Evolutionary conservation across 1,140 invertebrate species (phyloP).

Genomic region (Listronotus oregonensis): DNA sequence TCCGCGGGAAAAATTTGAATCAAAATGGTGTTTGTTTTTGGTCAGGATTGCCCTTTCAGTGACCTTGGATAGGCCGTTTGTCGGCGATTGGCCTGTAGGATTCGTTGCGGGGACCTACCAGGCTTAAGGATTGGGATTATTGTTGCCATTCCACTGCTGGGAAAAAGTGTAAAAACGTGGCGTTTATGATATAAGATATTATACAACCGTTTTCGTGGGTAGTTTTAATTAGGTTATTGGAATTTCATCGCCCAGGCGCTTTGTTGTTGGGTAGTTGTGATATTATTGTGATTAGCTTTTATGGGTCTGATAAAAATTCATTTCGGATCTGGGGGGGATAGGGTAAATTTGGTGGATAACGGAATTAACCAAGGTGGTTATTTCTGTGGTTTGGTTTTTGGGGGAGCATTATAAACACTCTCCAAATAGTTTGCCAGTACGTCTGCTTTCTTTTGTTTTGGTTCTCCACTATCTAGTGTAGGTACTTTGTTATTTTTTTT

Average conservation of each 20-base stretch:
- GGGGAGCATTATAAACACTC: too few relatives aligned
- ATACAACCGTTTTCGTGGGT: constrained; percentile 34
- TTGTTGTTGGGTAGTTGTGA: constrained; percentile 25
- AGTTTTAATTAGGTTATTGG: constrained; percentile 37
- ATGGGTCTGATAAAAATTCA: neutral
- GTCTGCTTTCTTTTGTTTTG: too few relatives aligned
- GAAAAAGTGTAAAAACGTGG: constrained; percentile 46
- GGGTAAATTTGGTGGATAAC: too few relatives aligned
- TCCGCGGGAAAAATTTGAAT: constrained; percentile 6
- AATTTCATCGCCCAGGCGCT: constrained; percentile 50
- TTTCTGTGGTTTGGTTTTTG: too few relatives aligned
- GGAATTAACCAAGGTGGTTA: too few relatives aligned
- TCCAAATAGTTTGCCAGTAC: too few relatives aligned
- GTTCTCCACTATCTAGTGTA: too few relatives aligned
- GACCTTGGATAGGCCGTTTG: constrained; percentile 47
- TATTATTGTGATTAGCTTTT: neutral
- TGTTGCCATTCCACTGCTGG: constrained; percentile 45
- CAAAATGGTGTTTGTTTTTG: neutral
- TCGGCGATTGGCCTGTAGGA: constrained; percentile 52
- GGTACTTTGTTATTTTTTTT: too few relatives aligned
- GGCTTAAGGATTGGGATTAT: constrained; percentile 49
- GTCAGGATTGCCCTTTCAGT: constrained; percentile 45
- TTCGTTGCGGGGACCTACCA: constrained; percentile 38
- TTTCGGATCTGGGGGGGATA: too few relatives aligned
- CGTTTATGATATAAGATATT: constrained; percentile 45